Evolutionary conservation across 2,888 invertebrate species (phyloP).

Genomic region (Calliphora vomitoria): DNA sequence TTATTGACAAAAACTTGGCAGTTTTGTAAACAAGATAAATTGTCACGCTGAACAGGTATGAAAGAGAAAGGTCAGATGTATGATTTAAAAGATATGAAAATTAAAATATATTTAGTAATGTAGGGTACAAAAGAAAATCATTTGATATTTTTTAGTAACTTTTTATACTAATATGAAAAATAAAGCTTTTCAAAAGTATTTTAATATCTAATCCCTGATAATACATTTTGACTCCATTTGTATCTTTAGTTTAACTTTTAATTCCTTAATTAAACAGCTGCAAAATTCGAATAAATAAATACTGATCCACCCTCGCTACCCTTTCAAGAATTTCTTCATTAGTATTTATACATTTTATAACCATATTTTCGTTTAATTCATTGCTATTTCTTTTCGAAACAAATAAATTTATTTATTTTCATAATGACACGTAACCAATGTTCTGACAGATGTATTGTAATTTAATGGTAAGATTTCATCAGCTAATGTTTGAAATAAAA

Average conservation of each 20-base stretch:
- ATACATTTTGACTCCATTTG: no score
- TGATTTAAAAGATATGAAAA: neutral
- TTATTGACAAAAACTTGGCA: neutral
- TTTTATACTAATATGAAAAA: no score
- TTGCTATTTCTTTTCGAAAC: neutral
- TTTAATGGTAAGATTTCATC: slow-evolving; percentile 56
- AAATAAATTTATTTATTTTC: neutral
- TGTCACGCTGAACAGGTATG: neutral
- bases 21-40: slow-evolving; percentile 8
- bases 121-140: no score
- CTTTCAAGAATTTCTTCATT: neutral
- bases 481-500: slow-evolving; percentile 3
- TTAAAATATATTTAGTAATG: neutral
- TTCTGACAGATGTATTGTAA: slow-evolving; percentile 43
- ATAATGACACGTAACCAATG: slow-evolving; percentile 28
- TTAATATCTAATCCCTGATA: no score
- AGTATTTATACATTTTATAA: neutral
- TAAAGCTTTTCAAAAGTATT: no score
- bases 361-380: neutral
- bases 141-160: no score
- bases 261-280: no score
- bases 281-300: no score
- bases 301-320: neutral
- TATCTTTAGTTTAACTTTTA: neutral
- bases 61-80: neutral